Percentiles rank a stretch among this genome's conserved stretches.
These are phyloP conservation scores for Apostichopus japonicus DNA, from an alignment of 35 echinoderm and acorn worm genomes.

Conservation along the genomic window DNA sequence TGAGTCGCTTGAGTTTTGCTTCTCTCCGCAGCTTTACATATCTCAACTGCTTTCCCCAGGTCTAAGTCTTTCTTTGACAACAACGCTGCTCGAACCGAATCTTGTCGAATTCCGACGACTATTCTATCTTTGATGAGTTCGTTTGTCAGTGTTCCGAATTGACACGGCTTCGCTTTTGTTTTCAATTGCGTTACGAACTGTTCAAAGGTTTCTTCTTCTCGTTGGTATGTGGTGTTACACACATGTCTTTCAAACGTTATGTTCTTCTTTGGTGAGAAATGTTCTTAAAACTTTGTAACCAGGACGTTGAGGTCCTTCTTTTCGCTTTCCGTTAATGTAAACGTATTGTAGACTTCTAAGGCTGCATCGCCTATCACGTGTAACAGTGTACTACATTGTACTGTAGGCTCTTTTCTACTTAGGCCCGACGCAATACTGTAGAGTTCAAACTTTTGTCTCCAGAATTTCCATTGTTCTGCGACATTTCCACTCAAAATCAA, in stretches of 20 bases:
- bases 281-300: background rate
- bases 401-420: background rate
- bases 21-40: too few relatives aligned
- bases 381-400: constrained; percentile 15
- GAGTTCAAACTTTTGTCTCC: constrained; percentile 4
- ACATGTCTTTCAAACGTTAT: constrained; percentile 16
- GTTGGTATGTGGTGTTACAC: constrained; percentile 17
- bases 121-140: too few relatives aligned
- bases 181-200: too few relatives aligned
- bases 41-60: too few relatives aligned
- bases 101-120: too few relatives aligned
- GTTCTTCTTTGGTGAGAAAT: background rate
- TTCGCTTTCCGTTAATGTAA: background rate
- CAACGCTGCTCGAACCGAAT: too few relatives aligned
- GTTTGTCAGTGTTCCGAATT: too few relatives aligned
- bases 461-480: background rate
- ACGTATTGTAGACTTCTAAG: constrained; percentile 29
- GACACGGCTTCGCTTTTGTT: too few relatives aligned
- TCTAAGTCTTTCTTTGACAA: too few relatives aligned
- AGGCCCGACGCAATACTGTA: background rate
- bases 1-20: too few relatives aligned
- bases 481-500: background rate
- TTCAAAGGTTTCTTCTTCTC: constrained; percentile 6
- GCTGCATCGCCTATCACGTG: constrained; percentile 26
- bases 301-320: background rate